These are phyloP conservation scores for Boloria euphrosyne DNA, from an alignment of 2,888 invertebrate species.

Conservation along the genomic window DNA sequence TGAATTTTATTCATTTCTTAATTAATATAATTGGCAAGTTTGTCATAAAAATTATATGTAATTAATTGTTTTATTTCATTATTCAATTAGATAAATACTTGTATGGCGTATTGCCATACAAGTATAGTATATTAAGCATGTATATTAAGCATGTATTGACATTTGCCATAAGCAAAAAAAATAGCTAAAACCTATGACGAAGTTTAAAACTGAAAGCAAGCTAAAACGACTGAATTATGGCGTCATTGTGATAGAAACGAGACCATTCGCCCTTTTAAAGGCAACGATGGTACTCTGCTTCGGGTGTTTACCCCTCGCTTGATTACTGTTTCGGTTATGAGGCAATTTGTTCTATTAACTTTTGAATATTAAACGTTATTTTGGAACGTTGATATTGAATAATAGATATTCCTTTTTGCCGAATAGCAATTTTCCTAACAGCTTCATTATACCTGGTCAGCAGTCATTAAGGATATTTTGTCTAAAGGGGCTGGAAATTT, in stretches of 20 bases:
- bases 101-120: no score
- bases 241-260: slow-evolving; percentile 17
- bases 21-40: no score
- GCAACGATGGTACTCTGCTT: slow-evolving; percentile 11
- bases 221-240: slow-evolving; percentile 4
- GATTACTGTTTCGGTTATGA: slow-evolving; percentile 12
- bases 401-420: background rate
- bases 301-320: slow-evolving; percentile 8
- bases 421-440: background rate
- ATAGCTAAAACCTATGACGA: background rate
- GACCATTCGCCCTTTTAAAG: slow-evolving; percentile 6
- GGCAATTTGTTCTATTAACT: slow-evolving; percentile 1
- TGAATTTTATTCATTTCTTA: no score
- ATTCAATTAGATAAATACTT: no score
- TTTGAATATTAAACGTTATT: slow-evolving; percentile 10
- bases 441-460: background rate
- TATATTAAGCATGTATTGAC: no score
- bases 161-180: background rate
- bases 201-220: slow-evolving; percentile 3
- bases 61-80: no score
- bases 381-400: background rate
- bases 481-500: no score
- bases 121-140: no score
- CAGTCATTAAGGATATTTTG: no score
- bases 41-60: no score